Evolutionary conservation across 2,888 invertebrate species (phyloP).

Genomic region (Platerodrilus igneus): DNA sequence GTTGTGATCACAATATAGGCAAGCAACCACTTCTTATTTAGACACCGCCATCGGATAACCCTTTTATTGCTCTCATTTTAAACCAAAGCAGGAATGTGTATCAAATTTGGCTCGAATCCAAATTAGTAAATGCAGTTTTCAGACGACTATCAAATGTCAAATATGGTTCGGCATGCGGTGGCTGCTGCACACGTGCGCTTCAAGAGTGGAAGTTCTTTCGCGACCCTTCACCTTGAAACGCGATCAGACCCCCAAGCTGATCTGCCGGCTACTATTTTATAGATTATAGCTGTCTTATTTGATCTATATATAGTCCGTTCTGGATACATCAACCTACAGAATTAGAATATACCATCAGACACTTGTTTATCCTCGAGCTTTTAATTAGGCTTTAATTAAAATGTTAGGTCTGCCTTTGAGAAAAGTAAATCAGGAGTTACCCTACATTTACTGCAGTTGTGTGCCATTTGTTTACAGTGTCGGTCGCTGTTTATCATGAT

Average conservation of each 20-base stretch:
- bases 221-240: constrained; percentile 37
- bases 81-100: constrained; percentile 45
- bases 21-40: constrained; percentile 34
- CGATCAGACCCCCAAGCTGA: constrained; percentile 24
- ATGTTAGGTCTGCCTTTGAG: no score
- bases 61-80: constrained; percentile 43
- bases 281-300: constrained; percentile 22
- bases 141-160: constrained; percentile 46
- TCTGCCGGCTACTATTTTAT: constrained; percentile 26
- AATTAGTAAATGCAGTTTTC: constrained; percentile 47
- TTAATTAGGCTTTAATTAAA: no score
- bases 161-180: constrained; percentile 45
- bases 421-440: no score
- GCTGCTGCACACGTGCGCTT: constrained; percentile 31
- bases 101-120: constrained; percentile 48
- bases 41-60: constrained; percentile 36
- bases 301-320: no score
- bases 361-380: no score
- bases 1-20: constrained; percentile 28
- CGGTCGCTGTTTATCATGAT: no score
- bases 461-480: no score
- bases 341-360: no score
- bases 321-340: no score
- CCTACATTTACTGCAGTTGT: no score
- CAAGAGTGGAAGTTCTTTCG: constrained; percentile 24